Evolutionary conservation across 30 jellyfish, hydroid and myxozoan genomes (phyloP).

Genomic region (Aurelia aurita complex sp. Pacific): DNA sequence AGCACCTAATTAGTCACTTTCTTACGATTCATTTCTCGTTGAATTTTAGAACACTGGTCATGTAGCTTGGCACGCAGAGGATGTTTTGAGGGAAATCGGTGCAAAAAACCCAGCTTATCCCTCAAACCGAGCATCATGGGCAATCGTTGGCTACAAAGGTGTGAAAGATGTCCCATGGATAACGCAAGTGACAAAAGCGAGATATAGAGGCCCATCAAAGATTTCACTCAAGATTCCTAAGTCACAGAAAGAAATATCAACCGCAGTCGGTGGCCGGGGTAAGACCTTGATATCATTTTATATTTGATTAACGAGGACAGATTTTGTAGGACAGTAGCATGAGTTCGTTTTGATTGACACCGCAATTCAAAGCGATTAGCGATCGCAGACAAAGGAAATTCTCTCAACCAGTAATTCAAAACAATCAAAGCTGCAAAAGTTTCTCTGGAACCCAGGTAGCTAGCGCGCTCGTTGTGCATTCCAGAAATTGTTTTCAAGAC

Average conservation of each 20-base stretch:
- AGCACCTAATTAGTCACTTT: too few species aligned
- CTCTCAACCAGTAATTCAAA: too few species aligned
- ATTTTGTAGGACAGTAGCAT: too few species aligned
- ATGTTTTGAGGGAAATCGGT: slow-evolving; percentile 54
- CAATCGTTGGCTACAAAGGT: slow-evolving; percentile 82
- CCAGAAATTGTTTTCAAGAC: too few species aligned
- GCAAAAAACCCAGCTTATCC: slow-evolving; percentile 74
- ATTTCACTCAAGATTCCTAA: slow-evolving; percentile 24
- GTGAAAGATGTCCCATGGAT: slow-evolving; percentile 63
- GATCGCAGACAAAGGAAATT: too few species aligned
- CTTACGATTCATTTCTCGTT: too few species aligned
- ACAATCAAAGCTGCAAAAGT: too few species aligned
- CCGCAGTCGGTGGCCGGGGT: neutral
- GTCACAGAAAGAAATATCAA: slow-evolving; percentile 5
- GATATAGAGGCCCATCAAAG: slow-evolving; percentile 73
- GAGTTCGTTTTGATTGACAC: too few species aligned
- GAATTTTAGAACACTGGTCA: slow-evolving; percentile 55
- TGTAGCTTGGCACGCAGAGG: slow-evolving; percentile 28
- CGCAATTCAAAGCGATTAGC: too few species aligned
- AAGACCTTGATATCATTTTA: neutral
- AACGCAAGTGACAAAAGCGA: slow-evolving; percentile 34
- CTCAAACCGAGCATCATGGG: slow-evolving; percentile 73
- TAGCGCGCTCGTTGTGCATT: too few species aligned
- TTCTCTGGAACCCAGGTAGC: neutral
- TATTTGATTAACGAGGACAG: too few species aligned